Evolutionary conservation across 2,888 invertebrate species (phyloP), one percentile per base, ranked within the genome.

Genomic region (Ernsta delagoae): DNA sequence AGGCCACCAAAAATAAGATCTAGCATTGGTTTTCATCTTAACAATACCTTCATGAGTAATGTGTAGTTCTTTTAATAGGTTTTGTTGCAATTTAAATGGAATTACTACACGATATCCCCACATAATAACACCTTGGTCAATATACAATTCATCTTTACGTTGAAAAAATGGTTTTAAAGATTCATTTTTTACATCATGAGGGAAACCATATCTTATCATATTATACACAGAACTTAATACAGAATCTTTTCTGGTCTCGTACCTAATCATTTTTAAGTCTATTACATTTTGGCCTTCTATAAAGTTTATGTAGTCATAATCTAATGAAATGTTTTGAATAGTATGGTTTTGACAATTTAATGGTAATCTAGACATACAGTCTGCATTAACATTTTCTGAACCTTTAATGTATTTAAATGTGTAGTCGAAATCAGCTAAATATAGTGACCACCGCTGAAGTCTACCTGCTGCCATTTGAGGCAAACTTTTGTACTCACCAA

Each of bases 381-480:
- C 71, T 34, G 70, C 67, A 11, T 57, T 64, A 4, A 56, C 41
- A 59, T 72, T 72, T 31, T 66, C 59, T 5, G 45, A 11, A 60
- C 70, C 67, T 41, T 66, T 68, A 39, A 68, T 65, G 50, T 68
- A 43, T 31, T 59, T 68, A 61, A 70, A 65, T 6, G 45, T 69
- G 41, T 72, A 68, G 63, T 72, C 64, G 54, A 64, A 70, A 39
- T 45, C 64, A 9, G 63, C 16, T 54, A 70, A 59, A 56, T 57
- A 68, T n/a, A 67, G 4, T 41, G 80, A 78, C 80, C 80, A 84
- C 64, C 81, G 65, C 68, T 80, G 80, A 3, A 82, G 53, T 68
- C 83, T 65, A 16, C 78, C 78, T 16, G 83, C 79, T 43, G 81
- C 80, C 79, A 83, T 79, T 50, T 72, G 70, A 6, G 82, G 80